These are phyloP conservation scores for Drosophila stalkeri DNA, from an alignment of 2,888 invertebrate genomes.

Conservation along the genomic window DNA sequence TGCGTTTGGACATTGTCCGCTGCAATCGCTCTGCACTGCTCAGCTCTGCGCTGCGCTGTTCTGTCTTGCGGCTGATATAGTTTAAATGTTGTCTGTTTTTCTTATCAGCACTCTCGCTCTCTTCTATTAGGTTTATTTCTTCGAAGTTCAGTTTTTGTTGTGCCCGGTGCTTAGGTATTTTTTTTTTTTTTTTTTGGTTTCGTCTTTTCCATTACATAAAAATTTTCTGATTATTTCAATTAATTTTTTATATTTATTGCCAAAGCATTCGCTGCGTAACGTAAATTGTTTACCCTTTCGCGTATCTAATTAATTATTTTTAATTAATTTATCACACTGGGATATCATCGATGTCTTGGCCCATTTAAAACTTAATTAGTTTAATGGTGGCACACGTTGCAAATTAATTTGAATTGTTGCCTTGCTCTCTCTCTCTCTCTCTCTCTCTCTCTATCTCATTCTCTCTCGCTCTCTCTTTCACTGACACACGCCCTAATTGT, in stretches of 20 bases:
- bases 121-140: slow-evolving; percentile 24
- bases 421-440: not conserved
- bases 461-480: too few relatives aligned
- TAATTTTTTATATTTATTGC: slow-evolving; percentile 19
- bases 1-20: slow-evolving; percentile 50
- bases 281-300: slow-evolving; percentile 52
- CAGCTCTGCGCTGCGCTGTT: slow-evolving; percentile 15
- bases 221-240: slow-evolving; percentile 25
- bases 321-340: slow-evolving; percentile 46
- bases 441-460: not conserved
- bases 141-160: slow-evolving; percentile 1
- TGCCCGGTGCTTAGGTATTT: slow-evolving; percentile 20
- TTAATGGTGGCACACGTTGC: slow-evolving; percentile 69
- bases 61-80: slow-evolving; percentile 29
- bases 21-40: slow-evolving; percentile 32
- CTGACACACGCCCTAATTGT: slow-evolving; percentile 62
- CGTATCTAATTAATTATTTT: slow-evolving; percentile 51
- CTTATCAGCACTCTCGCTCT: slow-evolving; percentile 46
- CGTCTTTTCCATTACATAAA: slow-evolving; percentile 30
- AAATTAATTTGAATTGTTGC: slow-evolving; percentile 64
- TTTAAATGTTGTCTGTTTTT: slow-evolving; percentile 14
- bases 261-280: slow-evolving; percentile 27
- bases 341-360: slow-evolving; percentile 36
- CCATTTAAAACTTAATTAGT: slow-evolving; percentile 63
- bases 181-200: slow-evolving; percentile 14